Percentiles rank a stretch among this genome's conserved stretches.
Evolutionary conservation across 1,140 invertebrate genomes (phyloP).

Genomic region (Eumeta japonica): DNA sequence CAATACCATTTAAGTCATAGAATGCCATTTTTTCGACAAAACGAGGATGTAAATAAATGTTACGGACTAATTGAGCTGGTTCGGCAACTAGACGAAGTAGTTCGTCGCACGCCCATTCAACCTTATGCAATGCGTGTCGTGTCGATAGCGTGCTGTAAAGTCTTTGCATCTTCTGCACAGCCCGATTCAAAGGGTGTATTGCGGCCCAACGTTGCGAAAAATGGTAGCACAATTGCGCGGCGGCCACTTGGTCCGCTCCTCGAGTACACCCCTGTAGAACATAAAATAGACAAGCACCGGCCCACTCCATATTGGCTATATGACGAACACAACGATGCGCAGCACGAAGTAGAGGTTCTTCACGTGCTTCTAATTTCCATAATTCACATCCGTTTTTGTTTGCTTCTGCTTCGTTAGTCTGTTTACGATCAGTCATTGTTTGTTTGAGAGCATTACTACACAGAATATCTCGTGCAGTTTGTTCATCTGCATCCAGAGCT

Average conservation of each 20-base stretch:
- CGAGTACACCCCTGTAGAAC: slow-evolving; percentile 49
- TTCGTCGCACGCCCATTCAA: slow-evolving; percentile 58
- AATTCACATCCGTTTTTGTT: slow-evolving; percentile 32
- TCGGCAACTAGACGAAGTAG: slow-evolving; percentile 54
- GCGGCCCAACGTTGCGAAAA: slow-evolving; percentile 56
- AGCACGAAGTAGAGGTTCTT: slow-evolving; percentile 41
- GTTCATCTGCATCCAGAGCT: slow-evolving; percentile 38
- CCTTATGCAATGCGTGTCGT: slow-evolving; percentile 57
- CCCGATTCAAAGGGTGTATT: slow-evolving; percentile 47
- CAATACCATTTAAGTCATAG: slow-evolving; percentile 57
- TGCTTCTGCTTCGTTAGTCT: slow-evolving; percentile 20
- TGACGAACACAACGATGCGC: slow-evolving; percentile 50
- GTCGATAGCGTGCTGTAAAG: slow-evolving; percentile 59
- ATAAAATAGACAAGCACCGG: slow-evolving; percentile 53
- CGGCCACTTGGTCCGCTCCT: slow-evolving; percentile 62
- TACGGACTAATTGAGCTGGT: slow-evolving; percentile 56
- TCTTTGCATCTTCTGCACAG: slow-evolving; percentile 53
- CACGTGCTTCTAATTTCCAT: slow-evolving; percentile 36
- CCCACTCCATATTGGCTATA: slow-evolving; percentile 56
- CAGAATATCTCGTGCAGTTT: slow-evolving; percentile 52
- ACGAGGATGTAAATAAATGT: slow-evolving; percentile 57
- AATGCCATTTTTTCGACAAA: slow-evolving; percentile 50
- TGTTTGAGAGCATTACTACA: slow-evolving; percentile 54
- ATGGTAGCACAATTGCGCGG: slow-evolving; percentile 60
- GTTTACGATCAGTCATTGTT: slow-evolving; percentile 49